Percentiles rank a stretch among this genome's conserved stretches.
These are phyloP conservation scores for Heliconius cydno DNA, from an alignment of 2,888 invertebrate species.

Conservation along the genomic window DNA sequence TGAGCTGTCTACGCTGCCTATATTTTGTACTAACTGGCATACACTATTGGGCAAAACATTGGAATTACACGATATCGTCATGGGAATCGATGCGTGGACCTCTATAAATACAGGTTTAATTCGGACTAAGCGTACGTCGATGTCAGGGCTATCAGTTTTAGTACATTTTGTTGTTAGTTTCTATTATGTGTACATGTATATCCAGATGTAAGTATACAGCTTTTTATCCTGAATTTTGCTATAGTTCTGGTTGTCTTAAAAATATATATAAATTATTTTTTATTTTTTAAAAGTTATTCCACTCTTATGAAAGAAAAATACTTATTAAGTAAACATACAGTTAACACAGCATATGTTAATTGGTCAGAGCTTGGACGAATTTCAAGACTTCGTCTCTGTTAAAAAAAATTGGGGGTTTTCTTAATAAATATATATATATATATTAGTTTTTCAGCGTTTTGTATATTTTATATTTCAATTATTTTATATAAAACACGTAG, in stretches of 20 bases:
- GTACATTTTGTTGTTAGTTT: conserved; percentile 14
- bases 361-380: too few relatives aligned
- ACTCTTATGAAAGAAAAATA: too few relatives aligned
- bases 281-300: too few relatives aligned
- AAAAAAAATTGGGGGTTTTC: too few relatives aligned
- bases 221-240: not conserved
- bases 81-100: conserved; percentile 58
- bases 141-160: conserved; percentile 46
- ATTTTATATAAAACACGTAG: too few relatives aligned
- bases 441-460: too few relatives aligned
- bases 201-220: not conserved
- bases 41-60: conserved; percentile 54
- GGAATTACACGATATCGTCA: conserved; percentile 57
- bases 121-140: conserved; percentile 49
- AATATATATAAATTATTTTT: too few relatives aligned
- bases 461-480: too few relatives aligned
- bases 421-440: too few relatives aligned
- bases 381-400: too few relatives aligned
- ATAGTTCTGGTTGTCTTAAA: not conserved
- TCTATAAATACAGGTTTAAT: conserved; percentile 58
- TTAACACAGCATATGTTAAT: too few relatives aligned
- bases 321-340: too few relatives aligned
- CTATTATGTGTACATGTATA: not conserved
- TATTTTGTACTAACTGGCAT: conserved; percentile 50
- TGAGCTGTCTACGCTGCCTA: conserved; percentile 42